These are phyloP conservation scores for Lymantria dispar DNA, from an alignment of 2,888 invertebrate species.

Conservation along the genomic window DNA sequence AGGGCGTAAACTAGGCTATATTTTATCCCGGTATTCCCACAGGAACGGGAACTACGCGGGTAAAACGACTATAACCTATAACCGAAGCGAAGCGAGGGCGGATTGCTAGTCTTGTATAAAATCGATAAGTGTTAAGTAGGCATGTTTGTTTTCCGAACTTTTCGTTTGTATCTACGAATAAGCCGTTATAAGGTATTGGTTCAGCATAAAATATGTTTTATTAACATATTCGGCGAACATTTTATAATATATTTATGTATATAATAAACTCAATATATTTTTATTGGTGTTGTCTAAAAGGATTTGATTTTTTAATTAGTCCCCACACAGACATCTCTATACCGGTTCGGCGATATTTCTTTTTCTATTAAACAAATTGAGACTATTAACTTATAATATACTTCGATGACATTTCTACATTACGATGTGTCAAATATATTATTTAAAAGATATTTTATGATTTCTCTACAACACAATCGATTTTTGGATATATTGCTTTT, in stretches of 20 bases:
- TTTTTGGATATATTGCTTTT: background rate
- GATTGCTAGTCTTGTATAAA: too few species aligned
- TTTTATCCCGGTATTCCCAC: too few species aligned
- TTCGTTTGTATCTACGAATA: background rate
- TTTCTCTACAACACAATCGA: background rate
- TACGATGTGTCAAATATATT: constrained; percentile 20
- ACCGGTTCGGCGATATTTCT: constrained; percentile 23
- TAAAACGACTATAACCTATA: too few species aligned
- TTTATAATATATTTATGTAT: constrained; percentile 7
- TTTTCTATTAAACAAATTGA: constrained; percentile 30
- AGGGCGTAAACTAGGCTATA: too few species aligned
- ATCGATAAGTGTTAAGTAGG: too few species aligned
- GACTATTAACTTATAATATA: constrained; percentile 31
- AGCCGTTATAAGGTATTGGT: background rate
- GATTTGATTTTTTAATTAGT: constrained; percentile 22
- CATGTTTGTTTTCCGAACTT: background rate
- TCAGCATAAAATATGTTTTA: background rate
- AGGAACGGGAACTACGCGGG: too few species aligned
- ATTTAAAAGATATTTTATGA: background rate
- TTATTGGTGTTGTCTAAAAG: background rate
- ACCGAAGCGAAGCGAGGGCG: too few species aligned
- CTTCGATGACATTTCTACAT: constrained; percentile 29
- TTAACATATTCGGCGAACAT: constrained; percentile 15
- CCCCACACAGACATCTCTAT: constrained; percentile 24
- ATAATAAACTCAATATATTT: background rate